Base-by-base conservation (phyloP, 2,888 invertebrate genomes). In the Drosophila peninsularis region DNA sequence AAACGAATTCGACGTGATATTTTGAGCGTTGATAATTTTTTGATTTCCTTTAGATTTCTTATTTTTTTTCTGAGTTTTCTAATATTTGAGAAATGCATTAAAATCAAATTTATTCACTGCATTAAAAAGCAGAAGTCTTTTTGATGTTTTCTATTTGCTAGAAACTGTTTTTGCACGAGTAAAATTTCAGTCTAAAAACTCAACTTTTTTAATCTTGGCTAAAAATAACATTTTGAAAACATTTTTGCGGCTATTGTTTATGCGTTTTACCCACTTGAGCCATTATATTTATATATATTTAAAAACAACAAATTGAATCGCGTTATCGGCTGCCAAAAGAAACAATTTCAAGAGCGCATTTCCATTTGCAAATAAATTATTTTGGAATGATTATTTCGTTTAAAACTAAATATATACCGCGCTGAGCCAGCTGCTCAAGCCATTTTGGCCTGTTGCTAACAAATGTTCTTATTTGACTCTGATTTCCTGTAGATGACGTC, bases 401-500 rank as follows among this genome's bases (percentile, higher is more conserved):
- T 4, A 30, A 55, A 30, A 57, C 7, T 30, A 30, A 41, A 54
- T 54, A 41, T 60, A 41, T 56, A 50, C 49, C 62, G 52, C 68
- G 57, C 44, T 67, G 36, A 30, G 49, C 56, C 63, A 79, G 42
- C 52, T 54, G 32, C n/a, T n/a, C n/a, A n/a, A n/a, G n/a, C n/a
- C n/a, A n/a, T n/a, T n/a, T n/a, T n/a, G n/a, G 34, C 10, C 4
- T 39, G 9, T 13, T 21, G 14, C 10, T 30, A 19, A 42, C 37
- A 19, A 13, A 37, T 47, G 47, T 39, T 57, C 32, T 54, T 57
- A 53, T 70, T 72, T n/a, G 57, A 61, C 66, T 58, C 49, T 42
- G 37, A 41, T 37, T 66, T 62, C 47, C 73, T 73, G 37, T 49
- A 88, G 87, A 89, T 88, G 87, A 88, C 90, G 88, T 80, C 84